Evolutionary conservation across 2,888 invertebrate genomes (phyloP), one percentile per base, ranked within the genome.

Genomic region (Noctua pronuba): DNA sequence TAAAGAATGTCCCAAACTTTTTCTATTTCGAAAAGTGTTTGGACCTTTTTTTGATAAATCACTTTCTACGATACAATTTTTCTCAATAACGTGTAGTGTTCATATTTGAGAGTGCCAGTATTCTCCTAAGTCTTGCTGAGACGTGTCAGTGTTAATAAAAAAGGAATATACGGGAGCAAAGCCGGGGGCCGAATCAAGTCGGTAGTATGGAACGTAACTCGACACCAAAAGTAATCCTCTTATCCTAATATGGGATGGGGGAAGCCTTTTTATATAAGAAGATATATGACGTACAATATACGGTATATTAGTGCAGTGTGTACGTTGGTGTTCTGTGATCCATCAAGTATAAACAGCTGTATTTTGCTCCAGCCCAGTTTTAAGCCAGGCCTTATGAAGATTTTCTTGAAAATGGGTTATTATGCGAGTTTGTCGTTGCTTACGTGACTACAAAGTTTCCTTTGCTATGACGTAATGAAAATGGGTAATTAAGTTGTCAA

Each of bases 161-260:
- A 86, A 80, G 73, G 69, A 79, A 83, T 84, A 86, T 84, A 75
- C 75, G 72, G 52, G 62, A 75, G 75, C 64, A 80, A 86, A 83
- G 75, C 79, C 78, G 52, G 64, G 71, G 67, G 80, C 83, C 60
- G 85, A 85, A 90, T 84, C 83, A 86, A 75, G 86, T 71, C 76
- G 69, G 76, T 69, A 75, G 72, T 72, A 84, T 77, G 65, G 75
- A 87, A 86, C 86, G 89, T 83, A 88, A 90, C 90, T 89, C 93
- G 90, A 92, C 93, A 92, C 92, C 91, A 88, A 84, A 86, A 86
- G 86, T 94, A 95, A 95, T 94, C 95, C 94, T 92, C 94, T 94
- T 94, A 95, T 89, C 92, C 92, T 92, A 92, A 94, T 92, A 93
- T 91, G 91, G 92, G 91, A 92, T 90, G 92, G 89, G 88, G 87